Conservation (phyloP, 2,797 vertebrate species). For the Propithecus perrieri region DNA sequence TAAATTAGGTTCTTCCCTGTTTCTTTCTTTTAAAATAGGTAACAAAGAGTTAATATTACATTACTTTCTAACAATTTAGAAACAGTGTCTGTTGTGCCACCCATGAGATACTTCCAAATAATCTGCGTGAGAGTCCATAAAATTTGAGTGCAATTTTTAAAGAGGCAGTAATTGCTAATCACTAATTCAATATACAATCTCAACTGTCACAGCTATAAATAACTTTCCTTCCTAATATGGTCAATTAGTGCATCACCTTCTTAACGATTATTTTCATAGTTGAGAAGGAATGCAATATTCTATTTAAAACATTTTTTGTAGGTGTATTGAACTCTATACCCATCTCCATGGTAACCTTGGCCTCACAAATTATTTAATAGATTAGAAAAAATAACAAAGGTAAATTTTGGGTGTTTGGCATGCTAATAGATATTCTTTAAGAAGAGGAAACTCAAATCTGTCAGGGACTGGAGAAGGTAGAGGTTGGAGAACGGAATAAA, state of each 20-base stretch:
- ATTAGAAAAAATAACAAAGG: not conserved
- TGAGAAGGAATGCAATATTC: not conserved
- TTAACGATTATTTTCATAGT: not conserved
- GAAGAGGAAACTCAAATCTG: not conserved
- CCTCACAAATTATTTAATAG: not conserved
- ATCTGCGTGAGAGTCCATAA: not conserved
- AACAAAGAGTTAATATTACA: not conserved
- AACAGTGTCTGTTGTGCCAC: not conserved
- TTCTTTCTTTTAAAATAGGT: not conserved
- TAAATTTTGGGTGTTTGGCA: not conserved
- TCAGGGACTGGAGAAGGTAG: not conserved
- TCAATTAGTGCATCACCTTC: not conserved
- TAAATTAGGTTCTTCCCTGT: not conserved
- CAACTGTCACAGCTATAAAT: not conserved
- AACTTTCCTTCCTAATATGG: not conserved
- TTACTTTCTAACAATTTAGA: not conserved
- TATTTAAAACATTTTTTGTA: not conserved
- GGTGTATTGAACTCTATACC: not conserved
- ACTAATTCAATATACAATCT: conserved; percentile 34
- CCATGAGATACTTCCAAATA: not conserved
- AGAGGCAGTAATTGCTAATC: conserved; percentile 5
- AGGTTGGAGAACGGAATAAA: not conserved
- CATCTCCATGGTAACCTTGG: not conserved
- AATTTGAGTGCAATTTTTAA: conserved; percentile 29
- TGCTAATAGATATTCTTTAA: not conserved